Evolutionary conservation across 2,797 vertebrate genomes (phyloP).

Genomic region (Falco biarmicus): DNA sequence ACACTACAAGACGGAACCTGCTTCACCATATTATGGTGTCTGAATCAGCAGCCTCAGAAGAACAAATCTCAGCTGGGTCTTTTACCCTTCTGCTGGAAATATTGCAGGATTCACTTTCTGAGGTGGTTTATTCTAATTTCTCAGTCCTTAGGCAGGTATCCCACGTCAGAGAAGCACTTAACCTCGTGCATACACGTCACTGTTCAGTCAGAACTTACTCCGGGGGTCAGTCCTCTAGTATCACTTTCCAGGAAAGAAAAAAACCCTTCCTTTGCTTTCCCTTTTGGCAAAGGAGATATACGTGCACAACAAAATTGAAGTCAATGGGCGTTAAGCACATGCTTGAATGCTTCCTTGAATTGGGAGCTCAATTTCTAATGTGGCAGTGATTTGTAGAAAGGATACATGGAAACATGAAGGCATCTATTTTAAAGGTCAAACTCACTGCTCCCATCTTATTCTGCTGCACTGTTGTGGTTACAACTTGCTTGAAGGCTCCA

Average conservation of each 20-base stretch:
- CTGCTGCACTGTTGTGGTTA: background rate
- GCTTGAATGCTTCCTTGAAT: constrained; percentile 35
- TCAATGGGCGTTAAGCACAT: background rate
- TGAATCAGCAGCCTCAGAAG: background rate
- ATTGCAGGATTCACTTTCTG: background rate
- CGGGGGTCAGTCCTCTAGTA: background rate
- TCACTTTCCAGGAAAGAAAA: constrained; percentile 13
- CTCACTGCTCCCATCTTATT: background rate
- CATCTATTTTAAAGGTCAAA: constrained; percentile 17
- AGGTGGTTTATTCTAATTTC: background rate
- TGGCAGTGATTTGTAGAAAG: constrained; percentile 36
- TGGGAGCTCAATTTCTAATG: constrained; percentile 7
- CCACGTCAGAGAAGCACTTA: background rate
- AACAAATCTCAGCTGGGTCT: background rate
- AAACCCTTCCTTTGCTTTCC: background rate
- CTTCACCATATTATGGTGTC: background rate
- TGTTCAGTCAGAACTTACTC: constrained; percentile 11
- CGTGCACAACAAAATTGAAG: background rate
- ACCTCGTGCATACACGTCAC: background rate
- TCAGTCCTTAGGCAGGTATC: background rate
- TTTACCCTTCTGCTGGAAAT: background rate
- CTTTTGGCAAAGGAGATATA: constrained; percentile 38
- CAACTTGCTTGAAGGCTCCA: background rate
- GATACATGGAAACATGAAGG: background rate
- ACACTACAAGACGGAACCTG: background rate